Evolutionary conservation across 2,113 vertebrate genomes (phyloP), one percentile per base, ranked within the genome.

Genomic region (Vulpes lagopus): DNA sequence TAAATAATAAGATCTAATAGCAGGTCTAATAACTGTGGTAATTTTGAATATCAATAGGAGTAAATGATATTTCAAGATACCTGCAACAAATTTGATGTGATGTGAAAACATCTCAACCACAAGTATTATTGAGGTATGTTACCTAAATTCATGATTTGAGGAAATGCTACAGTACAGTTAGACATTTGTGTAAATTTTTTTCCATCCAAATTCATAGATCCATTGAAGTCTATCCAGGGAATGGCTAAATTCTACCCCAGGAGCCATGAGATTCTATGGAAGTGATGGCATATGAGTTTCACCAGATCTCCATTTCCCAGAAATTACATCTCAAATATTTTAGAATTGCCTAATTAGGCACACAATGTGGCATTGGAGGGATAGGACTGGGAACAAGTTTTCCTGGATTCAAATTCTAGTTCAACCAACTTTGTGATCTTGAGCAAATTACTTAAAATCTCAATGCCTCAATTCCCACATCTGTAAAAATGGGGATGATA

Each of bases 51-150:
- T 23, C 7, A 25, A 55, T 67, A 9, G 90, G 11, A 65, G 1
- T 82, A 91, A 93, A 81, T 76, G n/a, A 11, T 69, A 84, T 96
- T 94, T 94, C 78, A 62, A 65, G 89, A 74, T 80, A 62, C 25
- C 71, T 86, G 78, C 60, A 76, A 88, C 30, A 81, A 84, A 94
- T 91, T 9, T 65, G 35, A 93, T 55, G 14, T 59, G 35, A 65
- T 82, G 2, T 78, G 51, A 96, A 89, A 95, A 65, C 38, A 82
- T 35, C 60, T 88, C 49, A 86, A 49, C 27, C 59, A 85, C 27
- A 60, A 32, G 60, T 81, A 89, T 74, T 90, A 80, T 38, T 89
- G 57, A 83, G 25, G 15, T 65, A 89, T 87, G 30, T 79, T 83
- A 57, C 49, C 25, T 83, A 90, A 94, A 73, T 90, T 87, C 16